Evolutionary conservation across 2,113 vertebrate genomes (phyloP).

Genomic region (Corythornis vintsioides): DNA sequence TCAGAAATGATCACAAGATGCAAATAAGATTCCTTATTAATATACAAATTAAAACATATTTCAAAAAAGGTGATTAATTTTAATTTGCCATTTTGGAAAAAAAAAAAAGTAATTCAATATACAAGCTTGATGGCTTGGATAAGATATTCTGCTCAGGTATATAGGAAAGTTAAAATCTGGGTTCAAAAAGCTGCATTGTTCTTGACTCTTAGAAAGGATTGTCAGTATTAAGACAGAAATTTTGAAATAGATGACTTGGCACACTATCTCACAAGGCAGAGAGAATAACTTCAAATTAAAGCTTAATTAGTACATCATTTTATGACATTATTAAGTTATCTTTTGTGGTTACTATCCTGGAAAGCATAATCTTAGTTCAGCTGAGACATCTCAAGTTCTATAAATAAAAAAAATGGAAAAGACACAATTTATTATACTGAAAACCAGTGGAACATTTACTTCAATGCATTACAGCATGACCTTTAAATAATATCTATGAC

Average conservation of each 20-base stretch:
- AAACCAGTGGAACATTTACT: neutral
- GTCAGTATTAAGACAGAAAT: neutral
- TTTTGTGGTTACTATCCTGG: neutral
- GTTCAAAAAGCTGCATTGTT: neutral
- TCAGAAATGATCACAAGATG: neutral
- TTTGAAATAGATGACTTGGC: neutral
- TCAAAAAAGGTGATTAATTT: neutral
- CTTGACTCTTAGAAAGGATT: neutral
- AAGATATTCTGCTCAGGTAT: neutral
- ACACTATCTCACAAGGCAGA: neutral
- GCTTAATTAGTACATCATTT: neutral
- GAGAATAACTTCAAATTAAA: neutral
- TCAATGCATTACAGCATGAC: neutral
- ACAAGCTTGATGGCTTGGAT: neutral
- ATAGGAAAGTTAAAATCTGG: neutral
- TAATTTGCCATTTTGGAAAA: neutral
- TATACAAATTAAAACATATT: neutral
- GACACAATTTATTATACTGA: neutral
- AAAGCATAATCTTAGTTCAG: neutral
- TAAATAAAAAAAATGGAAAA: neutral
- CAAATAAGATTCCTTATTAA: neutral
- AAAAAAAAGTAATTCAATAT: neutral
- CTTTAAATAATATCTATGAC: neutral
- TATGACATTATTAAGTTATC: neutral
- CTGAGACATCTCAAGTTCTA: neutral